Percentiles rank a stretch among this genome's conserved stretches.
These are phyloP conservation scores for Cerastoderma edule DNA, from an alignment of 2,888 invertebrate genomes.

Conservation along the genomic window DNA sequence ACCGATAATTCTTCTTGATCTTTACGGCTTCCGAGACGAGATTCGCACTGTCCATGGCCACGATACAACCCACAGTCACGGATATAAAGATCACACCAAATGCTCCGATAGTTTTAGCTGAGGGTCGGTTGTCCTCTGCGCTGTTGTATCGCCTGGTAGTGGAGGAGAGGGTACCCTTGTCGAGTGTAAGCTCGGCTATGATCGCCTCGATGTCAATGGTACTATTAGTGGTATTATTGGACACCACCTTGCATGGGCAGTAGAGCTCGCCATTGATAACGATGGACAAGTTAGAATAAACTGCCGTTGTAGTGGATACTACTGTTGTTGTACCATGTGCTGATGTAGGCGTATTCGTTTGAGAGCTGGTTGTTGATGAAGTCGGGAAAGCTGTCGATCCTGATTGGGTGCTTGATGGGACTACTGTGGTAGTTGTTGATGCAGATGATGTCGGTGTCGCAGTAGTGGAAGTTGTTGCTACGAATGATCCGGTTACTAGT, in stretches of 20 bases:
- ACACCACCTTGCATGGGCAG: slow-evolving; percentile 33
- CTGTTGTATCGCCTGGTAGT: slow-evolving; percentile 43
- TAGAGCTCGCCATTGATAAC: slow-evolving; percentile 33
- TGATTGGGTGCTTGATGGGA: slow-evolving; percentile 9
- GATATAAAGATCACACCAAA: slow-evolving; percentile 33
- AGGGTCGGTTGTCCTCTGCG: slow-evolving; percentile 41
- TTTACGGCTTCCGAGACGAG: slow-evolving; percentile 29
- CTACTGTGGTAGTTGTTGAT: slow-evolving; percentile 7
- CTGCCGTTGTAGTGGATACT: neutral
- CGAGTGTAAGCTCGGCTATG: slow-evolving; percentile 34
- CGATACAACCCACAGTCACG: slow-evolving; percentile 19
- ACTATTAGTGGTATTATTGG: neutral
- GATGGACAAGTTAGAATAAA: slow-evolving; percentile 18
- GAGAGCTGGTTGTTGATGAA: slow-evolving; percentile 15
- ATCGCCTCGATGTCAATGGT: slow-evolving; percentile 34
- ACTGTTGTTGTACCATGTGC: slow-evolving; percentile 20
- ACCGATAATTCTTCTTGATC: slow-evolving; percentile 32
- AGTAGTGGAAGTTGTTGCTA: slow-evolving; percentile 14
- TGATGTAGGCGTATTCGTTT: slow-evolving; percentile 16
- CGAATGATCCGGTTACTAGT: neutral
- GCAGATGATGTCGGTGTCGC: slow-evolving; percentile 6
- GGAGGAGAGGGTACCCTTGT: slow-evolving; percentile 34
- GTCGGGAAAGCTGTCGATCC: slow-evolving; percentile 15
- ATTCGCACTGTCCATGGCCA: slow-evolving; percentile 41
- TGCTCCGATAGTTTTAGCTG: slow-evolving; percentile 40